Base-by-base conservation (phyloP, 2,113 vertebrate genomes). In the Ibidorhyncha struthersii region DNA sequence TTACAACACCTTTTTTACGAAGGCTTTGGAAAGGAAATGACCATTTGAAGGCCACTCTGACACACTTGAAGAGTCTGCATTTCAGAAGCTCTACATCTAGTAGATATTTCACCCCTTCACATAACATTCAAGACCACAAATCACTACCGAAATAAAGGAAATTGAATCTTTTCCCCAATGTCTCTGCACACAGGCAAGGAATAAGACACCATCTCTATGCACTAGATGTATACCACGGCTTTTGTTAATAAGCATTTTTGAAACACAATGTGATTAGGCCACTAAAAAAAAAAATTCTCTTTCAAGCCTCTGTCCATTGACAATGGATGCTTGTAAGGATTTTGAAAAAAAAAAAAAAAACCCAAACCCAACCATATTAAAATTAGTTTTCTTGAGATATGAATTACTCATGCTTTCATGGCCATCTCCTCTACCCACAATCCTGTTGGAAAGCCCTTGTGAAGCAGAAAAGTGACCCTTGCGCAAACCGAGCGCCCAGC, bases 351-450 rank as follows among this genome's bases (percentile, higher is more conserved):
- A 41, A 26, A 30, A 15, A 4, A 17, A 43, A 6, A 43, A 43
- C 7, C 14, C 43, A 43, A 43, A 45, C 16, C 43, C 43, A 45
- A 45, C 18, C 45, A 30, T 10, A 43, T 40, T 30, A 6, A 22
- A 84, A 66, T 3, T 15, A 49, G 36, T 63, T 32, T 23, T 47
- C 29, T 19, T n/a, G 8, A 56, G 27, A 69, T 10, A 53, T 2
- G 7, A 73, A 21, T 4, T 55, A 26, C 52, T n/a, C 0, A 0
- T 18, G 6, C 36, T 63, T 17, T 14, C 18, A 8, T 21, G 34
- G 8, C n/a, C 21, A 9, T 29, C 53, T 27, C 41, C 45, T 10
- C 79, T 32, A 47, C 8, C 14, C 40, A 9, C 26, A 58, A 5
- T 14, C 52, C 26, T 43, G 20, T 19, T 22, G 14, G 36, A 49